These are phyloP conservation scores for Lophura nycthemera DNA, from an alignment of 2,113 vertebrate species.

Conservation along the genomic window DNA sequence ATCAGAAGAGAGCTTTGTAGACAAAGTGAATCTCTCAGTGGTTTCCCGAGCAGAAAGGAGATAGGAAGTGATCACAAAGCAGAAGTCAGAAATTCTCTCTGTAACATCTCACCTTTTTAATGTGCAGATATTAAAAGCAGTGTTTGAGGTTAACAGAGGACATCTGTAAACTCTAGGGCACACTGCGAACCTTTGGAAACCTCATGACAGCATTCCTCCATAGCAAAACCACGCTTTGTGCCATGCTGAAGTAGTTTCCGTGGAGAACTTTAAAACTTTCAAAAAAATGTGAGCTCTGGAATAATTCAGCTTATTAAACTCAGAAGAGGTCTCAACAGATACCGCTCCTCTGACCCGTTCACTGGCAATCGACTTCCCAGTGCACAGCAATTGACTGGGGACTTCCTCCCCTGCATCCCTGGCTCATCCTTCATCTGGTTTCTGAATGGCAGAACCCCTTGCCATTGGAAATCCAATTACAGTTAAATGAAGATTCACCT, in stretches of 20 bases:
- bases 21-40: neutral
- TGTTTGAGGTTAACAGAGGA: neutral
- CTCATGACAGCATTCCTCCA: neutral
- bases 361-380: neutral
- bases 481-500: conserved; percentile 49
- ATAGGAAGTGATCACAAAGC: neutral
- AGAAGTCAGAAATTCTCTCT: neutral
- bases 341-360: rapidly evolving
- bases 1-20: neutral
- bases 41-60: conserved; percentile 3
- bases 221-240: neutral
- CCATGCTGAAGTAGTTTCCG: neutral
- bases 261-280: neutral
- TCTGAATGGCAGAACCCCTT: neutral
- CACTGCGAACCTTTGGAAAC: neutral
- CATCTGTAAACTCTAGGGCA: neutral
- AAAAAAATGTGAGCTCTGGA: neutral
- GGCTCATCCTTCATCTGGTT: conserved; percentile 19
- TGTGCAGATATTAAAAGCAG: neutral
- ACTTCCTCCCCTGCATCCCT: neutral
- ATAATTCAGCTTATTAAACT: neutral
- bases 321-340: neutral
- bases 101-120: neutral
- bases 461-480: conserved; percentile 53
- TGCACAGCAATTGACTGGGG: neutral